Percentiles rank a stretch among this genome's conserved stretches.
phyloP scores from a whole-genome alignment of 2,888 invertebrate genomes.

The Tenthredo scrophulariae region DNA sequence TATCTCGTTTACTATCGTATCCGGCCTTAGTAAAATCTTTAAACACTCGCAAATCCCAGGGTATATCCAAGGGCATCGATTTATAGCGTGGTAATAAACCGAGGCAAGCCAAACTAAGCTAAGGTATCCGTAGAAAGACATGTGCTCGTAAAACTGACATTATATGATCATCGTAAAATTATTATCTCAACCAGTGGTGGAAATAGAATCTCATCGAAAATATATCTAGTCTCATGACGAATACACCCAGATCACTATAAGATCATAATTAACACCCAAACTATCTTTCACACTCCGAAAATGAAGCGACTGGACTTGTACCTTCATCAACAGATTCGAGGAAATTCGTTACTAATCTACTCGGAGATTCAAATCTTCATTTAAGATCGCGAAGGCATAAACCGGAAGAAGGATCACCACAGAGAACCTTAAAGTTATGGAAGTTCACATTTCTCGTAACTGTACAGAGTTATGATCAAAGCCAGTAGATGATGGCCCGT shows the following conservation, averaged over 20 bases:
- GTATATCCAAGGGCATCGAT: conserved; percentile 20
- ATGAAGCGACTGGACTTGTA: not conserved
- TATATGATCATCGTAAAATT: conserved; percentile 44
- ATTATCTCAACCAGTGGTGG: conserved; percentile 45
- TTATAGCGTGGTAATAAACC: conserved; percentile 24
- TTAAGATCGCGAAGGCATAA: not conserved
- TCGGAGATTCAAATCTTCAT: not conserved
- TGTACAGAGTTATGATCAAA: not conserved
- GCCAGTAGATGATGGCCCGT: not conserved
- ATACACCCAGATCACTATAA: not conserved
- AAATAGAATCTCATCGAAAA: conserved; percentile 36
- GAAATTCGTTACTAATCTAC: not conserved
- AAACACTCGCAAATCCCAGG: not conserved
- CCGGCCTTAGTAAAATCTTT: not conserved
- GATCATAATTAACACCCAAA: conserved; percentile 3
- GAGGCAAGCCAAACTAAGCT: conserved; percentile 15
- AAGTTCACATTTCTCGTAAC: not conserved
- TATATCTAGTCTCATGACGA: conserved; percentile 5
- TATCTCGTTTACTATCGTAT: not conserved
- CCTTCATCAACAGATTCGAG: not conserved
- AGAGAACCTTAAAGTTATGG: not conserved
- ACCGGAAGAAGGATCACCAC: not conserved
- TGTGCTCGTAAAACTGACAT: conserved; percentile 47
- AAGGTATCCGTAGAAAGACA: conserved; percentile 27
- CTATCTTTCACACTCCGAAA: not conserved